Evolutionary conservation across 2,888 invertebrate species (phyloP), one percentile per base, ranked within the genome.

Genomic region (Myopa tessellatipennis): DNA sequence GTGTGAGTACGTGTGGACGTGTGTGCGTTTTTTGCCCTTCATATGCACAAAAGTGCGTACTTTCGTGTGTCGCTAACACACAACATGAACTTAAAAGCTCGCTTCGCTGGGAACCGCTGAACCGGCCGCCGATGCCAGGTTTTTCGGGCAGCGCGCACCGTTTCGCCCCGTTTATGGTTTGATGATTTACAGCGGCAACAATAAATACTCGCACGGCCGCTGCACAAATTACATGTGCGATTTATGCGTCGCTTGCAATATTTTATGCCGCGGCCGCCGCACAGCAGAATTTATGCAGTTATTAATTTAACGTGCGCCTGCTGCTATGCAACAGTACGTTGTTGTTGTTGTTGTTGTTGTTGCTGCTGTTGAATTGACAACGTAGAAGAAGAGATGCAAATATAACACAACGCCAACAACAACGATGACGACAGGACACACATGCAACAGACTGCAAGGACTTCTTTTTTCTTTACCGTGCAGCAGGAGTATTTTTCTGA

Each of bases 201-300:
- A 89, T 89, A 88, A 88, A 89, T 87, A 87, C 84, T 87, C 85
- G 83, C 86, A 88, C 87, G 87, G 87, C 86, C 88, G 85, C 85
- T 85, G 85, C 85, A 83, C 85, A 85, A 26, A 85, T 86, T 85
- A 65, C 71, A 87, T 85, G 83, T 83, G 85, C 87, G 85, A 87
- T 87, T 87, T 87, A 87, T 87, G 87, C 87, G 83, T 84, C 82
- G 84, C 82, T 82, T 83, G 80, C 80, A 79, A 82, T 82, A 81
- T 82, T 82, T 82, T 80, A 82, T 80, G 69, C 60, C 60, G 75
- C 88, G 84, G 85, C 88, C 84, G 85, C 87, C 88, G 85, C 89
- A 87, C 87, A 88, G 86, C 85, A 65, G 86, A 89, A 89, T 88
- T 89, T 89, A 88, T 89, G 88, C 86, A 88, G 87, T 89, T 89